Evolutionary conservation across 2,797 vertebrate genomes (phyloP), one percentile per base, ranked within the genome.

Genomic region (Acanthiza pusilla): DNA sequence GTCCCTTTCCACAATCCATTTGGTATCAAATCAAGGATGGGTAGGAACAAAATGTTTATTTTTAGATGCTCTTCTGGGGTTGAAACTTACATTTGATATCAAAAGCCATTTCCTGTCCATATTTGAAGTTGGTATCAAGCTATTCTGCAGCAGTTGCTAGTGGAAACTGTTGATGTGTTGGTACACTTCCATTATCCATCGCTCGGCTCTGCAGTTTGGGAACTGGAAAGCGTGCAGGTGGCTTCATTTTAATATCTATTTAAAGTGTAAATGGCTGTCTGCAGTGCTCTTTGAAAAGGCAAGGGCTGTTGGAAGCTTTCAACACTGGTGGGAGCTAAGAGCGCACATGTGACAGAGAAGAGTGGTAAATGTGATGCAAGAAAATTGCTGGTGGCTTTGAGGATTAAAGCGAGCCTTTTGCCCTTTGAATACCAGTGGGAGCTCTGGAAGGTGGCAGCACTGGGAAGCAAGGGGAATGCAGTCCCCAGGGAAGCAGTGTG

Each of bases 1-100:
- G 96, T 97, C 94, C 95, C 95, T 98, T 96, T 97, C 93, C 97
- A 98, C 96, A 98, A 97, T 98, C 95, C 97, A 96, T 96, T 97
- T 80, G 36, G 51, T 81, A 77, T 81, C 25, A 79, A 90, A 90
- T 88, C 66, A 91, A 92, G 87, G 60, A 57, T 2, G 1, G 9
- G 9, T 54, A 66, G 74, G 92, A 96, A 98, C 97, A 95, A 98
- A 98, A 96, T 97, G 97, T 97, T 98, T 97, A 97, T 97, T 95
- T 97, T 98, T 97, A 97, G 98, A 98, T 97, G 97, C 97, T 98
- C 98, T 98, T 97, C 94, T 97, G 97, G 95, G 79, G 95, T 96
- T 98, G 97, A 97, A 98, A 97, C 98, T 97, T 93, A 89, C 96
- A 98, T 98, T 98, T 98, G 96, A 98, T 97, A 98, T 97, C 97